Conservation (phyloP, 2,888 invertebrate species). For the Brachypalpus laphriformis region DNA sequence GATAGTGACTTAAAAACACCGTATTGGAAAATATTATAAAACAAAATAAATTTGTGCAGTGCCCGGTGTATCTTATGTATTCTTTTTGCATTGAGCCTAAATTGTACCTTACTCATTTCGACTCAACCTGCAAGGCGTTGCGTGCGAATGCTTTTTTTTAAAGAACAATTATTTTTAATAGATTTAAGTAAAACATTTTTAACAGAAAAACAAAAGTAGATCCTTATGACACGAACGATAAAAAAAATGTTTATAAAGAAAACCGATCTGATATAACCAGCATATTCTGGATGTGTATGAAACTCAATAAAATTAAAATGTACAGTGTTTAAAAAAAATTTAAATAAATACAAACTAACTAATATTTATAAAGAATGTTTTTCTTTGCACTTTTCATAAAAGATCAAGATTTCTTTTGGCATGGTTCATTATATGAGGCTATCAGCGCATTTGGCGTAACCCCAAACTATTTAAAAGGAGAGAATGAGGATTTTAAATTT, state of each 20-base stretch:
- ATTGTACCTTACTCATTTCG: slow-evolving; percentile 51
- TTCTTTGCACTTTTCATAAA: background rate
- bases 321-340: slow-evolving; percentile 54
- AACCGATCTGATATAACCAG: slow-evolving; percentile 47
- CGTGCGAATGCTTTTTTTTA: slow-evolving; percentile 33
- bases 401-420: background rate
- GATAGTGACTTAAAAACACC: slow-evolving; percentile 58
- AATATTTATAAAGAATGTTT: slow-evolving; percentile 63
- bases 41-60: slow-evolving; percentile 7
- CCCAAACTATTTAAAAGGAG: no score
- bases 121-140: background rate
- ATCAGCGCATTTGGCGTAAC: no score
- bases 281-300: slow-evolving; percentile 60
- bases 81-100: slow-evolving; percentile 29
- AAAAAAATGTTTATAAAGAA: slow-evolving; percentile 45
- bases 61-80: slow-evolving; percentile 10
- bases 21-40: slow-evolving; percentile 30
- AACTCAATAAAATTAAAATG: slow-evolving; percentile 56
- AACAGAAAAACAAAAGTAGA: slow-evolving; percentile 57
- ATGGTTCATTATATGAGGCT: no score
- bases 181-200: slow-evolving; percentile 61
- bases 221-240: slow-evolving; percentile 53
- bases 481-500: no score
- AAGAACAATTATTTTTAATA: slow-evolving; percentile 50
- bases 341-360: slow-evolving; percentile 60